These are phyloP conservation scores for Lepeophtheirus nordmannii DNA, from an alignment of 2,888 invertebrate species.

Conservation along the genomic window DNA sequence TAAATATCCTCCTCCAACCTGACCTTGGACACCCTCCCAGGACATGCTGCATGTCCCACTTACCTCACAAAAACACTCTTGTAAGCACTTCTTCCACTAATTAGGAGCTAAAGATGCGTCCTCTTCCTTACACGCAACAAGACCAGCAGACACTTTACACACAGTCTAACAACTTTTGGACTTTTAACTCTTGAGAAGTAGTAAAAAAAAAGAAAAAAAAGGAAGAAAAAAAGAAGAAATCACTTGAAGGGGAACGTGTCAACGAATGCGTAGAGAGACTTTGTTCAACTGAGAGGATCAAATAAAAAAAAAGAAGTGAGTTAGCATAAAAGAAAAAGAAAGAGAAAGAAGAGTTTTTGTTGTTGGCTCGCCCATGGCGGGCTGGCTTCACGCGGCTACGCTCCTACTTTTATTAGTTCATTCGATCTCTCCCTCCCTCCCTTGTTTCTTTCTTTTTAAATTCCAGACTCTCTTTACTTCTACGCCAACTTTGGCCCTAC, in stretches of 20 bases:
- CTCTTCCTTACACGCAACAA: neutral
- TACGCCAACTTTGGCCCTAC: neutral
- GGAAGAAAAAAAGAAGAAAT: neutral
- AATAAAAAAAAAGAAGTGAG: slow-evolving; percentile 1
- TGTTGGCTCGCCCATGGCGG: neutral
- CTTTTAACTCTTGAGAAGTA: neutral
- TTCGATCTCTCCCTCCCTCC: neutral
- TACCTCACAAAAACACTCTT: too few relatives aligned
- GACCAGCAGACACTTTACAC: neutral
- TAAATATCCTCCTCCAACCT: neutral
- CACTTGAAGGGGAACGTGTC: neutral
- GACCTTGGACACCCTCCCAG: neutral
- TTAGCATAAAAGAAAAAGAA: neutral
- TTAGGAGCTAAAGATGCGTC: neutral
- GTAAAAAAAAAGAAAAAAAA: neutral
- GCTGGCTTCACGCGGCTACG: neutral
- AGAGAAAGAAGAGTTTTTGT: neutral
- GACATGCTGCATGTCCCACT: too few relatives aligned
- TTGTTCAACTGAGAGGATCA: neutral
- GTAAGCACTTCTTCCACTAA: too few relatives aligned
- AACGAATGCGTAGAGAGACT: neutral
- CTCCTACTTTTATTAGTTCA: too few relatives aligned
- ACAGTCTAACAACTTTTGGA: neutral
- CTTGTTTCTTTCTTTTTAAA: slow-evolving; percentile 1
- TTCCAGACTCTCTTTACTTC: neutral